Evolutionary conservation across 2,113 vertebrate species (phyloP), one percentile per base, ranked within the genome.

Genomic region (Scopus umbretta): DNA sequence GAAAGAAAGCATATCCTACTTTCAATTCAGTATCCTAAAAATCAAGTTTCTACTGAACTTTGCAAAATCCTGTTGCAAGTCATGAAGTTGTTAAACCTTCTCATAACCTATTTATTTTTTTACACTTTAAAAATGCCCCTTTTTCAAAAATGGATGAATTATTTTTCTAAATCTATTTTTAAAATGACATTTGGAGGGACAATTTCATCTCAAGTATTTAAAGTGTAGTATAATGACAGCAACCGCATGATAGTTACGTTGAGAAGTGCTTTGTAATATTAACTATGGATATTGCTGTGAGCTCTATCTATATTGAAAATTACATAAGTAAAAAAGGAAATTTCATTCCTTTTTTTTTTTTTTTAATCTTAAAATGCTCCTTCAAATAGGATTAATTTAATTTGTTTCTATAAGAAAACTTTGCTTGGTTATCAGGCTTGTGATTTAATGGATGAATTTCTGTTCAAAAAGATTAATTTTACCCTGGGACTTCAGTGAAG

Each of bases 401-500:
- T 78, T 80, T 96, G 20, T 96, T 92, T 94, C 52, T 81, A 4
- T 65, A 86, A 65, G 82, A 90, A 83, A 94, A 88, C 66, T 81
- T 84, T 76, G 19, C 56, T 72, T 30, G 50, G 50, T 45, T 88
- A 62, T 93, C 50, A 58, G 36, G 9, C 38, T 84, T 63, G 63
- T 81, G 65, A 92, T 86, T 95, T 80, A 94, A 78, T 58, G 49
- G 76, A 63, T 4, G 8, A 71, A 86, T 86, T 74, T 52, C 80
- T 74, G 38, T 84, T 91, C 67, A 71, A 86, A 84, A 89, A 81
- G 68, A 87, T 92, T 80, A 71, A 90, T 94, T 95, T 96, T 78
- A 52, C 11, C 13, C 29, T 61, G 68, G 45, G 73, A 91, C 53
- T 59, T 71, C 14, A 84, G 59, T 43, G 61, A 52, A 85, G 70